Conservation (phyloP, 2,797 vertebrate genomes). For the Jordanella pulchra region DNA sequence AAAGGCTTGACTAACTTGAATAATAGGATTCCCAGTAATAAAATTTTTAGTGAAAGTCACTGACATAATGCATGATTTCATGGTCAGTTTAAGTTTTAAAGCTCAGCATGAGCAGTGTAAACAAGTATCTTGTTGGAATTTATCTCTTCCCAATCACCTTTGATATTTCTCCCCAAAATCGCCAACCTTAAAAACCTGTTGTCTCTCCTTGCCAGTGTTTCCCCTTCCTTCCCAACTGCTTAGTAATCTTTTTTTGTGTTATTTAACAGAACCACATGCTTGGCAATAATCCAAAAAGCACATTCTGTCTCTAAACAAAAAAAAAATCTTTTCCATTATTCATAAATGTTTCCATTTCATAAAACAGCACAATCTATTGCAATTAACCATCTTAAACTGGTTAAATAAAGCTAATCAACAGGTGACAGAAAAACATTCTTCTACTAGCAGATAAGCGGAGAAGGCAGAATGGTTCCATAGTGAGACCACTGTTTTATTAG, state of each 20-base stretch:
- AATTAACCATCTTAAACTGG: conserved; percentile 60
- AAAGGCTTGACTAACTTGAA: neutral
- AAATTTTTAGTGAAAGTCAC: neutral
- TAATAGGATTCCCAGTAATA: neutral
- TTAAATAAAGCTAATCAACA: conserved; percentile 47
- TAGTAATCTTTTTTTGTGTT: conserved; percentile 53
- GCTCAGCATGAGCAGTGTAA: neutral
- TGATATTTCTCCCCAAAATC: neutral
- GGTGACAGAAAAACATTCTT: conserved; percentile 23
- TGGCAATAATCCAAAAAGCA: conserved; percentile 25
- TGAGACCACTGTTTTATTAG: conserved; percentile 31
- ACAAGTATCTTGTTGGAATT: neutral
- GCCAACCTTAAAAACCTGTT: conserved; percentile 43
- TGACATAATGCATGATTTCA: neutral
- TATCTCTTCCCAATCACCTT: conserved; percentile 13
- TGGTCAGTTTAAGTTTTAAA: neutral
- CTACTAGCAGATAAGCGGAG: conserved; percentile 43
- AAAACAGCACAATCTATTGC: conserved; percentile 40
- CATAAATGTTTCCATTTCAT: conserved; percentile 21
- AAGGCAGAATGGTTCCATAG: conserved; percentile 29
- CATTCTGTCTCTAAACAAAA: conserved; percentile 30
- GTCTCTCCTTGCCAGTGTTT: conserved; percentile 22
- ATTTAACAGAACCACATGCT: conserved; percentile 34
- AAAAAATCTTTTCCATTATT: neutral
- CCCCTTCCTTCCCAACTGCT: conserved; percentile 15